A percentile compares a stretch with the other conserved stretches of the same genome.
Evolutionary conservation across 2,888 invertebrate species (phyloP).

Genomic region (Dilophus febrilis): DNA sequence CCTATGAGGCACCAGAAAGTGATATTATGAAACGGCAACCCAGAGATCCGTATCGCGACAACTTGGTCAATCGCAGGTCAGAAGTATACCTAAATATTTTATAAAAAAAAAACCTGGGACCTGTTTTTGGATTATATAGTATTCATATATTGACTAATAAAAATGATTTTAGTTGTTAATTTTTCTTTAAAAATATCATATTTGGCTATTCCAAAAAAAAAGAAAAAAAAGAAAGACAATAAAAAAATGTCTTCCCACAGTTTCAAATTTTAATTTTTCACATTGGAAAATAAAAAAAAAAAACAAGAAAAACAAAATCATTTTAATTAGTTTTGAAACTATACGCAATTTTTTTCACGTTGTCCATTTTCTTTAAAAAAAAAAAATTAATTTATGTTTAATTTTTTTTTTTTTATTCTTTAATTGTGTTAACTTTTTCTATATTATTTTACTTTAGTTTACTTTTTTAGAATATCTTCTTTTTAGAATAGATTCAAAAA

Average conservation of each 20-base stretch:
- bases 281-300: background rate
- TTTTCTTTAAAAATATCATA: too few relatives aligned
- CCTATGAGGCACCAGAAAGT: conserved; percentile 97
- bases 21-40: conserved; percentile 99
- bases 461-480: too few relatives aligned
- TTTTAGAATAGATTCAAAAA: too few relatives aligned
- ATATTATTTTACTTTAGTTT: too few relatives aligned
- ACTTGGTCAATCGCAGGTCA: conserved; percentile 96
- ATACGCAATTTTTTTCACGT: background rate
- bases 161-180: conserved; percentile 11
- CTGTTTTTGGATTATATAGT: conserved; percentile 11
- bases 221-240: background rate
- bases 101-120: conserved; percentile 12
- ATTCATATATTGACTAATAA: conserved; percentile 8
- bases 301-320: background rate
- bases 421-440: too few relatives aligned
- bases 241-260: conserved; percentile 1
- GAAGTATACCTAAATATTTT: conserved; percentile 19
- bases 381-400: background rate
- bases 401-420: too few relatives aligned
- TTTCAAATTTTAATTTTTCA: background rate
- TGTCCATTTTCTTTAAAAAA: background rate
- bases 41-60: conserved; percentile 93
- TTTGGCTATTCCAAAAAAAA: too few relatives aligned
- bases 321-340: background rate